Base-by-base conservation (phyloP, 2,113 vertebrate genomes). In the Oostethus manadensis region DNA sequence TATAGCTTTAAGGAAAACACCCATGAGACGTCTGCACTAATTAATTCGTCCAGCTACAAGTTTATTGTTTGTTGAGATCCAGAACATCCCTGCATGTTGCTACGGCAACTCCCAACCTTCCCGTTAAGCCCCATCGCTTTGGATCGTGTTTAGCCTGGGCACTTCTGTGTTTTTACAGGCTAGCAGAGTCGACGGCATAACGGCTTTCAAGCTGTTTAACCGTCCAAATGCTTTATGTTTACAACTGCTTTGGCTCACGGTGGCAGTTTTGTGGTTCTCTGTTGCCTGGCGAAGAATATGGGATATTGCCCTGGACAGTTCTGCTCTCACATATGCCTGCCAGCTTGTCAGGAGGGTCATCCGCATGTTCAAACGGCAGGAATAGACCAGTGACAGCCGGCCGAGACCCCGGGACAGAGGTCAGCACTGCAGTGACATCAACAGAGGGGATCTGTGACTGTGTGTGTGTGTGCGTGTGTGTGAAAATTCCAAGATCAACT, bases 331-430 rank as follows among this genome's bases (percentile, higher is more conserved):
- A 20, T 54, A 76, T 66, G 64, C 51, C 18, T 55, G 53, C 33
- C 62, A 62, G 47, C 73, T 68, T 78, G 76, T 86, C 75, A 73
- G 56, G 61, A 84, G 82, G 74, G 71, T 73, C 76, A 81, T 83
- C 78, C 80, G 79, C 62, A 21, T 51, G 68, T 74, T 81, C 66
- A 71, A 74, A 71, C 22, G 45, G 74, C 85, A 83, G 79, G 77
- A 81, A 83, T 77, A 84, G 75, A 81, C 84, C 81, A 69, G 76
- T 81, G 87, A 86, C 80, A 72, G 77, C 11, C 33, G 74, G 78
- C 82, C 88, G 85, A 70, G 82, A 78, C 78, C 76, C 71, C 78
- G 74, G 76, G 76, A 53, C 89, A 87, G 71, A 86, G 81, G 78
- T 87, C 83, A 85, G 45, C 33, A 64, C 67, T 66, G 70, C 18